Evolutionary conservation across 2,113 vertebrate species (phyloP).

Genomic region (Setophaga coronata): DNA sequence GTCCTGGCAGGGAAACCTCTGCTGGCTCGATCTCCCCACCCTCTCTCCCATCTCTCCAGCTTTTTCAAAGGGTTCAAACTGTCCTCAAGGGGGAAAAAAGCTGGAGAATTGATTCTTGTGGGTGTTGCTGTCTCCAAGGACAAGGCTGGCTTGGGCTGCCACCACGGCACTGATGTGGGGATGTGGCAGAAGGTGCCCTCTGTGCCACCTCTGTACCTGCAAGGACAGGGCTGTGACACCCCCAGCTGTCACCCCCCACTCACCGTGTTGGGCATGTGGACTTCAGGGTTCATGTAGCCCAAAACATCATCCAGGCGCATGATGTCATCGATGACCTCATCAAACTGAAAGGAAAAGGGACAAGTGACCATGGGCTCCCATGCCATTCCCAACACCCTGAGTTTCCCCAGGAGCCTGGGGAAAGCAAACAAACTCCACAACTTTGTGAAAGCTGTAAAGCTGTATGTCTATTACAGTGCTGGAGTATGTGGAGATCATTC

Average conservation of each 20-base stretch:
- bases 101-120: not conserved
- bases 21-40: rapidly evolving
- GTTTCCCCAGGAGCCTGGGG: not conserved
- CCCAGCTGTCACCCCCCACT: not conserved
- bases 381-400: rapidly evolving
- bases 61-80: not conserved
- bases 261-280: slow-evolving; percentile 96
- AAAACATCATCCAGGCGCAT: slow-evolving; percentile 93
- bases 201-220: not conserved
- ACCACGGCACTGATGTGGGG: rapidly evolving
- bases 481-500: too few species aligned
- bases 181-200: not conserved
- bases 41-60: not conserved
- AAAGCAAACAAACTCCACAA: too few species aligned
- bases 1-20: not conserved
- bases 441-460: too few species aligned
- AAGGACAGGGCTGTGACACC: not conserved
- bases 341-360: slow-evolving; percentile 79
- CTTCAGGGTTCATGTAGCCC: slow-evolving; percentile 85
- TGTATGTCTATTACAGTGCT: too few species aligned
- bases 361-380: rapidly evolving
- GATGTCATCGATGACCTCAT: slow-evolving; percentile 96
- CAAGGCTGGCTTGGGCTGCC: not conserved
- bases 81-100: not conserved
- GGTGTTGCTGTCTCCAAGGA: not conserved